A percentile compares a stretch with the other conserved stretches of the same genome.
phyloP scores from a whole-genome alignment of 1,140 invertebrate species.

The Matsumurasca onukii region DNA sequence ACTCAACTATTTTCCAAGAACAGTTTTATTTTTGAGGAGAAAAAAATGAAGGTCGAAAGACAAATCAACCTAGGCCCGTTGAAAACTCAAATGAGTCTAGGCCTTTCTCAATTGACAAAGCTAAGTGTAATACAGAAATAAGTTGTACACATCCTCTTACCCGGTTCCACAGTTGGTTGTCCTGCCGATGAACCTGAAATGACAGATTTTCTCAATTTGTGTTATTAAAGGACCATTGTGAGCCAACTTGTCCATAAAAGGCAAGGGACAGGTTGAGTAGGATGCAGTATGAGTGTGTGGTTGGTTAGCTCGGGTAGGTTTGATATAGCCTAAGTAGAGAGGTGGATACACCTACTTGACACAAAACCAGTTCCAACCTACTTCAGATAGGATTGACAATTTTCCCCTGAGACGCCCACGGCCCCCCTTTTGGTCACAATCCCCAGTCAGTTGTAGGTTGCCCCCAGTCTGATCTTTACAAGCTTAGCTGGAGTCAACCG shows the following conservation, averaged over 20 bases:
- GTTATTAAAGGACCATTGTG: conserved; percentile 5
- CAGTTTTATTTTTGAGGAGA: too few relatives aligned
- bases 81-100: too few relatives aligned
- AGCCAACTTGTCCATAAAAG: conserved; percentile 20
- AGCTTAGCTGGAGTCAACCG: conserved; percentile 20
- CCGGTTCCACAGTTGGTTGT: too few relatives aligned
- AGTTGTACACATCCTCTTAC: too few relatives aligned
- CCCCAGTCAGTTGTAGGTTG: conserved; percentile 20
- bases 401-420: conserved; percentile 25
- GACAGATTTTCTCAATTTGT: too few relatives aligned
- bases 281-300: conserved; percentile 17
- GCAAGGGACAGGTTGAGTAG: conserved; percentile 18
- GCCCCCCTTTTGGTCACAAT: conserved; percentile 24
- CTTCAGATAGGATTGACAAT: conserved; percentile 28
- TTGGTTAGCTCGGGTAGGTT: conserved; percentile 26
- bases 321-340: conserved; percentile 25
- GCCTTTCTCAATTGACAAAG: too few relatives aligned
- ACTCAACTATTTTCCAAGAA: too few relatives aligned
- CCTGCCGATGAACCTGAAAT: too few relatives aligned
- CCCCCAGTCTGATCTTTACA: conserved; percentile 26
- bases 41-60: too few relatives aligned
- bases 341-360: conserved; percentile 31
- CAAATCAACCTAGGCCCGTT: too few relatives aligned
- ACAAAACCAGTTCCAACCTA: conserved; percentile 10
- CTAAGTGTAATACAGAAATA: too few relatives aligned